phyloP scores from a whole-genome alignment of 2,888 invertebrate species.

The Aphodius granarius region DNA sequence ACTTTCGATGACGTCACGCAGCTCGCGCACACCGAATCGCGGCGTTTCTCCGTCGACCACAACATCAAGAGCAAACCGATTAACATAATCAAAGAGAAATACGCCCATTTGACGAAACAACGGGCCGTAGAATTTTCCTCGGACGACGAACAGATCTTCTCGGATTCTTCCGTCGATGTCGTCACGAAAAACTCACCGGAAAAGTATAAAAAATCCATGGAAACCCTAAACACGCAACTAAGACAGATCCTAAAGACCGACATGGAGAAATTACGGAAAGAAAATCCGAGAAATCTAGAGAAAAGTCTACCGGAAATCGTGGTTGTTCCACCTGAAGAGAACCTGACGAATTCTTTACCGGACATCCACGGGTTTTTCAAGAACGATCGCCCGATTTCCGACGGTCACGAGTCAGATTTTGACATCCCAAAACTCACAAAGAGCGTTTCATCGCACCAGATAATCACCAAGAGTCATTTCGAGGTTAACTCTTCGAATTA shows the following conservation, averaged over 20 bases:
- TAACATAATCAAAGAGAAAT: neutral
- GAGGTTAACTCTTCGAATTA: neutral
- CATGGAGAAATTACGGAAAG: neutral
- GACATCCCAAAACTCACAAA: neutral
- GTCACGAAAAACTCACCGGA: neutral
- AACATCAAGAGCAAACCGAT: neutral
- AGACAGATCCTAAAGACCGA: neutral
- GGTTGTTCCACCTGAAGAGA: conserved; percentile 41
- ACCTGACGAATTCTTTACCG: conserved; percentile 48
- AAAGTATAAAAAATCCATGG: conserved; percentile 3
- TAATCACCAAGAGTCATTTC: neutral
- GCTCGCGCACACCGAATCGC: neutral
- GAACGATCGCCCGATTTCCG: conserved; percentile 16
- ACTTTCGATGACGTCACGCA: neutral
- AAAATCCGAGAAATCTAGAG: neutral
- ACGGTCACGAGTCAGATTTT: conserved; percentile 22
- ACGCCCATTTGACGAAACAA: neutral
- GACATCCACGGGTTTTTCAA: conserved; percentile 40
- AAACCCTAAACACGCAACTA: neutral
- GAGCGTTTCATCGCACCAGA: neutral
- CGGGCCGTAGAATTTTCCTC: neutral
- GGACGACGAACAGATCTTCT: neutral
- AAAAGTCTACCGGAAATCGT: conserved; percentile 19
- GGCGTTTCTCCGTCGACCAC: neutral
- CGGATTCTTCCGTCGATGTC: neutral